These are phyloP conservation scores for Lophochroa leadbeateri DNA, from an alignment of 2,113 vertebrate genomes.

Conservation along the genomic window DNA sequence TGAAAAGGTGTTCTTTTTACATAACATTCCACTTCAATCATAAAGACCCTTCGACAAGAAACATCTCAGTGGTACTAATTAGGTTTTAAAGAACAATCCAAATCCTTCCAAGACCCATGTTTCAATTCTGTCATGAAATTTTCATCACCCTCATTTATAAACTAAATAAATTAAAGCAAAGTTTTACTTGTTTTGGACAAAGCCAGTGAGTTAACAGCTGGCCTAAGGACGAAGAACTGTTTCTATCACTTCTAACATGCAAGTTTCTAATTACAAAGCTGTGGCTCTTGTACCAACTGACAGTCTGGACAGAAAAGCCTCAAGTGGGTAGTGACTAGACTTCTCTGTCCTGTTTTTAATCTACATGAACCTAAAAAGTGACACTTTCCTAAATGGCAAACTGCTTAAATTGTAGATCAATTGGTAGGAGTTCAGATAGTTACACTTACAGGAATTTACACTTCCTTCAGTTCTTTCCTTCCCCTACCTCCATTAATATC, in stretches of 20 bases:
- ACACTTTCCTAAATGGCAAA: neutral
- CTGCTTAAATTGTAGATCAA: neutral
- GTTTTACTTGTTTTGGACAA: neutral
- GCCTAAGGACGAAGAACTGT: neutral
- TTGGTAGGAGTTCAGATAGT: neutral
- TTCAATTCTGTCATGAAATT: neutral
- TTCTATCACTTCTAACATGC: neutral
- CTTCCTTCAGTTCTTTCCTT: neutral
- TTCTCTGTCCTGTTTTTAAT: neutral
- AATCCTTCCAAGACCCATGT: neutral
- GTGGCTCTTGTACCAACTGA: neutral
- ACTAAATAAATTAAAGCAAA: neutral
- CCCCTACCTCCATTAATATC: neutral
- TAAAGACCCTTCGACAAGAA: neutral
- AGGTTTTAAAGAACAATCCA: neutral
- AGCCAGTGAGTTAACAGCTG: neutral
- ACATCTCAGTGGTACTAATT: neutral
- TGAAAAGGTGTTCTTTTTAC: neutral
- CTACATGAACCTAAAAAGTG: neutral
- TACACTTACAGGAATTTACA: neutral
- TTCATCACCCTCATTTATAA: neutral
- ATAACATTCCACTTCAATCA: rapidly evolving
- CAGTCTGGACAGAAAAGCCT: neutral
- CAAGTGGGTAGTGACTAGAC: neutral
- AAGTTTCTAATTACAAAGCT: neutral